Evolutionary conservation across 1,140 invertebrate genomes (phyloP), one percentile per base, ranked within the genome.

Genomic region (Drosophila nikananu): DNA sequence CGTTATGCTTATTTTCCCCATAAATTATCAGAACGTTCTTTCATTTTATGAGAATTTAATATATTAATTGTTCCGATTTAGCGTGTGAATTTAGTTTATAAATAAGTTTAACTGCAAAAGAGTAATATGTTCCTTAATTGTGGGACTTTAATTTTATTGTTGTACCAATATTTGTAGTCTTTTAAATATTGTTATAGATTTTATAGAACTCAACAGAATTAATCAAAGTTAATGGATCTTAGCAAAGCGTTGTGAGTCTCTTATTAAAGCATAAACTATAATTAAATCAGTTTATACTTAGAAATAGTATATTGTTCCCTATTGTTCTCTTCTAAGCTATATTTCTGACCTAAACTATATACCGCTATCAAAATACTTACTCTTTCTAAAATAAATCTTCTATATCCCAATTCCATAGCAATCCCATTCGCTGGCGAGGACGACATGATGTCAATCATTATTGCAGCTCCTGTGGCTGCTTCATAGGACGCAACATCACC

Each of bases 361-460:
- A 4, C 30, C 12, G 1, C 1, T 55, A 10, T 5, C 9, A 51
- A 52, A 15, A 3, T 19, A 23, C 10, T 2, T 58, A 1, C 21
- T 19, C 5, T 27, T 12, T 41, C 9, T 54, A 0, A 25, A 27
- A 55, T n/a, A 61, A n/a, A 2, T 30, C 1, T 13, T 46, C 12
- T 37, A 7, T 30, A 19, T 12, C 35, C 37, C 12, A 12, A 3
- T 15, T 19, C 49, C 17, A 9, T 23, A 92, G 91, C 66, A 80
- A 78, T 70, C 86, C 89, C 54, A 91, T 92, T 37, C 44, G 68
- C 9, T 92, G 91, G 91, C 21, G 37, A 5, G 91, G 91, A 0
- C 63, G 91, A 3, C 79, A 91, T 42, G 92, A 93, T 67, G 67
- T 81, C 17, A 92, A 93, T 63, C 92, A 93, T 51, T 93, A 92